Evolutionary conservation across 2,113 vertebrate genomes (phyloP).

Genomic region (Brevimyrus niger): DNA sequence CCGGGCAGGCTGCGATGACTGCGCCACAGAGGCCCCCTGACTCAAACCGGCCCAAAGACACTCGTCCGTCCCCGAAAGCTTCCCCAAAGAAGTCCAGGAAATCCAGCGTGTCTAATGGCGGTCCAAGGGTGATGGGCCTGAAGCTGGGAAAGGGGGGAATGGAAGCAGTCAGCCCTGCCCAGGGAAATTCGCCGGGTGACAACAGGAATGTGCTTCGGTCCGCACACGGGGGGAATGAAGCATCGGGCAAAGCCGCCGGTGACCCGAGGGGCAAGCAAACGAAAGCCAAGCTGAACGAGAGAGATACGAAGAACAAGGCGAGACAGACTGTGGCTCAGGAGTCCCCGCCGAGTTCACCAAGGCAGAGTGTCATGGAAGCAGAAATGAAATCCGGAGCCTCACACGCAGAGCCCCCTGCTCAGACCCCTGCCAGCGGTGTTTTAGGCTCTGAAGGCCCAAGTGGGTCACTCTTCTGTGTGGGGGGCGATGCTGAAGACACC

Average conservation of each 20-base stretch:
- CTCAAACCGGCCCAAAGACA: no score
- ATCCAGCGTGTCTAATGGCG: background rate
- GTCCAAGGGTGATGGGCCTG: background rate
- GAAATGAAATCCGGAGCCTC: background rate
- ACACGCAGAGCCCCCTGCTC: background rate
- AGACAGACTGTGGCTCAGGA: background rate
- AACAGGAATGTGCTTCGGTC: background rate
- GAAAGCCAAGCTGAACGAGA: background rate
- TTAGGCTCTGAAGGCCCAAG: constrained; percentile 14
- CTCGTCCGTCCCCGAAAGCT: background rate
- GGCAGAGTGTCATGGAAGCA: background rate
- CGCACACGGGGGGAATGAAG: background rate
- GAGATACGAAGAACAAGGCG: background rate
- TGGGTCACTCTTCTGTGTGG: constrained; percentile 32
- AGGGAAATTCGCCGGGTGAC: background rate
- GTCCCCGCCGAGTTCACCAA: background rate
- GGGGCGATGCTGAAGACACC: constrained; percentile 33
- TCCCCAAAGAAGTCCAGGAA: background rate
- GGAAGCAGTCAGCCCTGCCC: background rate
- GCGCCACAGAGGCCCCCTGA: background rate
- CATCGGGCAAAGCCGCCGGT: background rate
- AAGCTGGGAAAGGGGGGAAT: no score
- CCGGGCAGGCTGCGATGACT: background rate
- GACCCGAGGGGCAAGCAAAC: background rate
- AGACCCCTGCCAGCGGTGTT: background rate